A percentile compares a stretch with the other conserved stretches of the same genome.
Conservation (phyloP, 2,113 vertebrate species). For the Sclerurus mexicanus region DNA sequence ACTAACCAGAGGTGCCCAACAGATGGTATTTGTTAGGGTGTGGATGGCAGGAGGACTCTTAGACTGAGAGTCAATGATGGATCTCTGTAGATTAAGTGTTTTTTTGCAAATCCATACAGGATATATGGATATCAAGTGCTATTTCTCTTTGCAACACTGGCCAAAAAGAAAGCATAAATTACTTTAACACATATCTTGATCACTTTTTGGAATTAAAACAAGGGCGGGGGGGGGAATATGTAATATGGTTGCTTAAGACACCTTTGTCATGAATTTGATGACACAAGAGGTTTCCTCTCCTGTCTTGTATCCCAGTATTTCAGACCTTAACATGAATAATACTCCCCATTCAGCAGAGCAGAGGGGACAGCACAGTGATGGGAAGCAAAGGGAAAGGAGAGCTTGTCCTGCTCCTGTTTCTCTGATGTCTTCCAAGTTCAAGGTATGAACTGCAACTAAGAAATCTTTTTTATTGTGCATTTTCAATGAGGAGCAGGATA, state of each 20-base stretch:
- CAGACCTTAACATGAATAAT: neutral
- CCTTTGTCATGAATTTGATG: neutral
- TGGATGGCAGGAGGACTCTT: neutral
- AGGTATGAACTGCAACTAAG: neutral
- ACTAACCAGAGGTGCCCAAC: neutral
- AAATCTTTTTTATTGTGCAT: neutral
- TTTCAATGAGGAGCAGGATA: neutral
- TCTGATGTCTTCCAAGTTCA: neutral
- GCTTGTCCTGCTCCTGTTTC: neutral
- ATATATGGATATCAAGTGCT: neutral
- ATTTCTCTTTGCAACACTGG: neutral
- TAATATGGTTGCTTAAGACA: neutral
- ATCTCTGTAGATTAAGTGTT: neutral
- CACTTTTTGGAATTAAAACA: neutral
- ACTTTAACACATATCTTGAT: neutral
- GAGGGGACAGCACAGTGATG: neutral
- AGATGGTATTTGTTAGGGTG: neutral
- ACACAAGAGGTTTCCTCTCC: neutral
- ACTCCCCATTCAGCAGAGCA: neutral
- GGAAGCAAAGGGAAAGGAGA: neutral
- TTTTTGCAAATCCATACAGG: neutral
- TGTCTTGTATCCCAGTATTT: neutral
- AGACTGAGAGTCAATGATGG: neutral
- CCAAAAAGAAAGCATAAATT: neutral
- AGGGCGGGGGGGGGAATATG: fast-evolving